phyloP scores from a whole-genome alignment of 1,140 invertebrate genomes.

The Drosophila seguyi region DNA sequence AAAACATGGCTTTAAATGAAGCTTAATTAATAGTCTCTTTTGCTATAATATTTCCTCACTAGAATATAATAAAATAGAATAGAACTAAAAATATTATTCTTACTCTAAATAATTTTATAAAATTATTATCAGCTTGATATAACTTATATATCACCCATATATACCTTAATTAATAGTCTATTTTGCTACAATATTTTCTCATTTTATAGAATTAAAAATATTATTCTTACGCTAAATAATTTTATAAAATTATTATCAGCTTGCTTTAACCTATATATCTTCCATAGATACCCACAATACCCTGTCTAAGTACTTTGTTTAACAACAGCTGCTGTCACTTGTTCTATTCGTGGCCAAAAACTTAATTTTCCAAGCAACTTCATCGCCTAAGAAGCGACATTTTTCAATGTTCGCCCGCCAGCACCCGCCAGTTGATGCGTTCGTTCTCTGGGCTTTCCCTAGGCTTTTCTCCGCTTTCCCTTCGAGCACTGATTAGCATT shows the following conservation, averaged over 20 bases:
- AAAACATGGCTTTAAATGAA: too few relatives aligned
- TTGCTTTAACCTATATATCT: neutral
- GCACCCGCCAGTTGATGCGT: neutral
- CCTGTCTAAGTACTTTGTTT: constrained; percentile 33
- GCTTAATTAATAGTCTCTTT: too few relatives aligned
- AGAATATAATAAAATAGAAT: too few relatives aligned
- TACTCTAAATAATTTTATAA: too few relatives aligned
- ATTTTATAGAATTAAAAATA: neutral
- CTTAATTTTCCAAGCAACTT: constrained; percentile 78
- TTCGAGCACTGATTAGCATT: constrained; percentile 71
- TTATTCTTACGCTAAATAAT: too few relatives aligned
- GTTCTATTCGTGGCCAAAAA: constrained; percentile 45
- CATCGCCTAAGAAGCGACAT: constrained; percentile 71
- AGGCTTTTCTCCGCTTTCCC: neutral
- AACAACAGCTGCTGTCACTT: constrained; percentile 59
- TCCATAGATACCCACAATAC: neutral
- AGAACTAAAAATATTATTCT: too few relatives aligned
- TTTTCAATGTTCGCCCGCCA: constrained; percentile 59
- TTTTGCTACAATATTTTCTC: neutral
- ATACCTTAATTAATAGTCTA: too few relatives aligned
- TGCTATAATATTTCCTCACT: too few relatives aligned
- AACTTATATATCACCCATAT: too few relatives aligned
- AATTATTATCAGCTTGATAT: too few relatives aligned
- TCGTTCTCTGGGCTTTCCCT: too few relatives aligned
- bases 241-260: too few relatives aligned